Evolutionary conservation across 2,888 invertebrate genomes (phyloP).

Genomic region (Scaptomyza polygonia): DNA sequence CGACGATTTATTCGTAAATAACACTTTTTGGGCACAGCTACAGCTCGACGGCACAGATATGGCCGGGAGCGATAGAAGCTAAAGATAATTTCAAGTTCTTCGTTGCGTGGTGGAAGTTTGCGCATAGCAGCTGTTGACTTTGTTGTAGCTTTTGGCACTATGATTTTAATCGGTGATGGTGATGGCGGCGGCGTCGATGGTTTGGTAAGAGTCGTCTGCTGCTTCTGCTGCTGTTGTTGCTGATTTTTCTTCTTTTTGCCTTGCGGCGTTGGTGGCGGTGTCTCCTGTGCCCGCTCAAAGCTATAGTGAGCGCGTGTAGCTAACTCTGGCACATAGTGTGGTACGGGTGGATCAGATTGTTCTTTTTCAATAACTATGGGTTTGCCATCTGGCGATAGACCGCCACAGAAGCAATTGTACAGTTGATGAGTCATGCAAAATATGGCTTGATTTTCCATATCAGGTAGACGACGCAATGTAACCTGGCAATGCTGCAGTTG

Average conservation of each 20-base stretch:
- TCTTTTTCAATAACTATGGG: constrained; percentile 79
- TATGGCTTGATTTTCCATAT: constrained; percentile 85
- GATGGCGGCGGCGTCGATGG: neutral
- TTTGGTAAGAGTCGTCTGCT: neutral
- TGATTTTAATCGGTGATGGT: neutral
- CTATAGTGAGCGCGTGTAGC: constrained; percentile 77
- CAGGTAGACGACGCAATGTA: constrained; percentile 71
- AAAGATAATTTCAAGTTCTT: constrained; percentile 43
- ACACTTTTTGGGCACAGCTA: constrained; percentile 71
- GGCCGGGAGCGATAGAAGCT: constrained; percentile 45
- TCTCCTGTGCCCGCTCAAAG: constrained; percentile 75
- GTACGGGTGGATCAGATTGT: constrained; percentile 40
- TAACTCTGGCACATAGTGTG: constrained; percentile 51
- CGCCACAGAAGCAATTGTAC: constrained; percentile 88
- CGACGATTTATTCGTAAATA: constrained; percentile 72
- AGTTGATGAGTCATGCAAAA: constrained; percentile 89
- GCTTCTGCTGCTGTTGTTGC: constrained; percentile 7
- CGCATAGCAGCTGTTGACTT: constrained; percentile 7
- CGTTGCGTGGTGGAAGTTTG: neutral
- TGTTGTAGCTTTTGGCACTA: neutral
- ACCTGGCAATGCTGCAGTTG: constrained; percentile 81
- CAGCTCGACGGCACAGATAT: constrained; percentile 65
- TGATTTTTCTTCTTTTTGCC: constrained; percentile 25
- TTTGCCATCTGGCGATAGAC: constrained; percentile 79
- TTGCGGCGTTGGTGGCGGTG: constrained; percentile 29